phyloP scores from a whole-genome alignment of 2,797 vertebrate genomes.

The Pelochelys cantorii region DNA sequence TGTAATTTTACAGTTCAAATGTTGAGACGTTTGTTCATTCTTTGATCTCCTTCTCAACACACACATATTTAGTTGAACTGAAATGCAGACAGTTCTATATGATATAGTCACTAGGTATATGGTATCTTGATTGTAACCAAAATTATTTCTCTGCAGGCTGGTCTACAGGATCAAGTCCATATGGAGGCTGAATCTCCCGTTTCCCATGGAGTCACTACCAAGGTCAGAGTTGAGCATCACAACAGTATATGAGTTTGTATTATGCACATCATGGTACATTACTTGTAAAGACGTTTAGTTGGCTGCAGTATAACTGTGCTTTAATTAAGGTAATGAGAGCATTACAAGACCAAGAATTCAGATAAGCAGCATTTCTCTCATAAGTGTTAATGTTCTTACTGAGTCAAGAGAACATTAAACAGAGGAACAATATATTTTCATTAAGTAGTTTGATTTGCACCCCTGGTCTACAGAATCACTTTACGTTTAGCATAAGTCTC shows the following conservation, averaged over 20 bases:
- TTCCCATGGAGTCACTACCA: slow-evolving; percentile 47
- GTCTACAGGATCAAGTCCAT: slow-evolving; percentile 31
- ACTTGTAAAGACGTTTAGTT: not conserved
- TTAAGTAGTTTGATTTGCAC: not conserved
- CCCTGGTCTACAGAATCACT: not conserved
- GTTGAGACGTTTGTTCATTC: not conserved
- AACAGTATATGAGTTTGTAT: not conserved
- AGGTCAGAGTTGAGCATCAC: slow-evolving; percentile 53
- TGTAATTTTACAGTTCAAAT: not conserved
- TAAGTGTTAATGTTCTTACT: not conserved
- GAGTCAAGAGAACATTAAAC: not conserved
- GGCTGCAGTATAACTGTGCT: not conserved
- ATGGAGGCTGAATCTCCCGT: slow-evolving; percentile 70
- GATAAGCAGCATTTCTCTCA: not conserved
- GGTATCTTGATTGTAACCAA: slow-evolving; percentile 18
- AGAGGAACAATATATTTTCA: not conserved
- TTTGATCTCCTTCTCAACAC: not conserved
- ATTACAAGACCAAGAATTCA: not conserved
- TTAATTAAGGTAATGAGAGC: not conserved
- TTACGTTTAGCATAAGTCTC: not conserved
- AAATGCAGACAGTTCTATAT: not conserved
- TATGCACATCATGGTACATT: not conserved
- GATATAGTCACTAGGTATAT: not conserved
- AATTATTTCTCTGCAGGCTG: slow-evolving; percentile 38
- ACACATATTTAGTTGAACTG: not conserved